Percentiles rank a stretch among this genome's conserved stretches.
phyloP scores from a whole-genome alignment of 1,140 invertebrate genomes.

The Heliothis subflexa region DNA sequence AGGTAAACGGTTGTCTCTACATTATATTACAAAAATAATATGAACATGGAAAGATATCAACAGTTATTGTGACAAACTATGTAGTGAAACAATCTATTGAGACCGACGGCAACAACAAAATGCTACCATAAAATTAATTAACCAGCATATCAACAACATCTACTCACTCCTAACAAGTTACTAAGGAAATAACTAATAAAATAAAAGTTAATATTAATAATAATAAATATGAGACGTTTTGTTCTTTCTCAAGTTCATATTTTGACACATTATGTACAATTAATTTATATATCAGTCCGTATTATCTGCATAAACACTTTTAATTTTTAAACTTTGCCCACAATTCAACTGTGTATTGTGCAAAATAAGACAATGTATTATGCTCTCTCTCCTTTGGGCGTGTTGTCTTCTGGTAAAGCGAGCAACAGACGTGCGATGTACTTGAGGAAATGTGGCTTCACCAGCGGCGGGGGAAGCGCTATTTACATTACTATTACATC shows the following conservation, averaged over 20 bases:
- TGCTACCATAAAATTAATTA: constrained; percentile 77
- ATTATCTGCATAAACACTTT: constrained; percentile 52
- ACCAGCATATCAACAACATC: constrained; percentile 77
- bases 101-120: constrained; percentile 59
- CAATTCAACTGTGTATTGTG: constrained; percentile 56
- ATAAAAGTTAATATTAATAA: constrained; percentile 71
- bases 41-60: constrained; percentile 66
- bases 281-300: constrained; percentile 75
- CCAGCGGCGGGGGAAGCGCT: constrained; percentile 4
- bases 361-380: constrained; percentile 64
- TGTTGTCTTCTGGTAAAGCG: constrained; percentile 51
- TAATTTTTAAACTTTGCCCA: constrained; percentile 44
- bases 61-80: constrained; percentile 62
- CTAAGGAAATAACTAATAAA: constrained; percentile 62
- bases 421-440: constrained; percentile 9
- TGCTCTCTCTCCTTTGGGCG: constrained; percentile 60
- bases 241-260: constrained; percentile 77
- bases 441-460: constrained; percentile 14
- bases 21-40: constrained; percentile 65
- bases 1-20: constrained; percentile 56
- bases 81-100: constrained; percentile 66
- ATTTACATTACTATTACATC: not conserved
- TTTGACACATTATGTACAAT: constrained; percentile 78
- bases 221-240: constrained; percentile 83
- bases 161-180: constrained; percentile 68